Base-by-base conservation (phyloP, 2,888 invertebrate genomes). In the Netelia inedita region DNA sequence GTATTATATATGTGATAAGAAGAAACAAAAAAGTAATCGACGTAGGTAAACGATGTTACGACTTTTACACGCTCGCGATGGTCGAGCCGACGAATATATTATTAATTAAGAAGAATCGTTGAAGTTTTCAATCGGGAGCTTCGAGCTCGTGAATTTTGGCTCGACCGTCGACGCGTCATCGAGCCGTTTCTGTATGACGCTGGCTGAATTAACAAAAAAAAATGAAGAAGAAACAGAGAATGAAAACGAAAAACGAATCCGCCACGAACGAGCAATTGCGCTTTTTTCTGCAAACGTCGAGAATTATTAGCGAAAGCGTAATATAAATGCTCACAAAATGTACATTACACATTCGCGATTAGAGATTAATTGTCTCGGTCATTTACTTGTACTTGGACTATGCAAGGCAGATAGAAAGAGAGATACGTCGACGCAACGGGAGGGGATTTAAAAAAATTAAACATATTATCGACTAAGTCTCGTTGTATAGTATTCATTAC, bases 401-500 rank as follows among this genome's bases (percentile, higher is more conserved):
- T 79, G 79, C 69, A 71, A 71, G 59, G 28, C 23, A 43, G 75
- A 72, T 63, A 63, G 41, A 78, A 75, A 43, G 65, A 46, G 28
- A 79, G 23, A 63, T 50, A 55, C 69, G 50, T 21, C 63, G 63
- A 79, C 63, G 71, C 66, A 41, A 63, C 59, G 69, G 43, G 53
- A 50, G n/a, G 23, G n/a, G 46, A 21, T 21, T 23, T 57, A 69
- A 65, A 65, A 75, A 53, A 35, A n/a, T n/a, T n/a, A n/a, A 57
- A 74, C 66, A 57, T 69, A 79, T 68, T 87, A 87, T 87, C 87
- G 86, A 83, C 85, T 82, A 85, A 86, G 75, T 87, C 85, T 88
- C 84, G 86, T 87, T 88, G 83, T 88, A 87, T 87, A 89, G 86
- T 87, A 87, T 82, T 86, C 69, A 68, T 74, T 87, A 87, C 53